Base-by-base conservation (phyloP, 2,888 invertebrate species). In the Neelides folsomi region DNA sequence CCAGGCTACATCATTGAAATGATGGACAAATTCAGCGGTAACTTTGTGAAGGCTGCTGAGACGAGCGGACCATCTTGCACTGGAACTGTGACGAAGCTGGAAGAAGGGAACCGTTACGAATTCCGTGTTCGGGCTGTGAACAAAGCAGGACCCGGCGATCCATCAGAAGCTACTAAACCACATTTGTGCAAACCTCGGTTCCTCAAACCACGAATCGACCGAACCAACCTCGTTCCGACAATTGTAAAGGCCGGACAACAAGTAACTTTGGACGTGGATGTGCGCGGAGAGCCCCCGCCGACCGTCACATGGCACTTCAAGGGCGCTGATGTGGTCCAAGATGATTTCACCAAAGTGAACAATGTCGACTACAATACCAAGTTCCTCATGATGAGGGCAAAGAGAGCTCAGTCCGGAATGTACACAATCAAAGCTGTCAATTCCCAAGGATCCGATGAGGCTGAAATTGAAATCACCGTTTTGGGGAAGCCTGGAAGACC, bases 101-200 rank as follows among this genome's bases (percentile, higher is more conserved):
- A 89, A 67, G 89, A 92, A 72, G 92, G 92, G 16, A 89, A 89
- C 71, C 90, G 92, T 67, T 95, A 95, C 70, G 92, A 94, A 71
- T 95, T 94, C 78, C 76, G 92, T 36, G 79, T 93, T 1, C 77
- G 86, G n/a, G 97, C 97, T 16, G 74, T 94, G 12, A 98, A 73
- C 93, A 93, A 43, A 45, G 58, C 58, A 3, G 60, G 98, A 1
- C 82, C 81, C 40, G 90, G 90, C 0, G 88, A 89, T 65, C 87
- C 92, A 1, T 87, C 53, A n/a, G 90, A 92, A 71, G 85, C 86
- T 67, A 89, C 89, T 48, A 85, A 86, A 72, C 87, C 87, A 76
- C 90, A 92, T 67, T 85, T 85, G 3, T 89, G 88, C 60, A 90
- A 90, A 68, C 75, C 90, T 19, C 76, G 89, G 71, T 88, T 81